Percentiles rank a stretch among this genome's conserved stretches.
Evolutionary conservation across 2,797 vertebrate species (phyloP).

Genomic region (Pseudochromis fuscus): DNA sequence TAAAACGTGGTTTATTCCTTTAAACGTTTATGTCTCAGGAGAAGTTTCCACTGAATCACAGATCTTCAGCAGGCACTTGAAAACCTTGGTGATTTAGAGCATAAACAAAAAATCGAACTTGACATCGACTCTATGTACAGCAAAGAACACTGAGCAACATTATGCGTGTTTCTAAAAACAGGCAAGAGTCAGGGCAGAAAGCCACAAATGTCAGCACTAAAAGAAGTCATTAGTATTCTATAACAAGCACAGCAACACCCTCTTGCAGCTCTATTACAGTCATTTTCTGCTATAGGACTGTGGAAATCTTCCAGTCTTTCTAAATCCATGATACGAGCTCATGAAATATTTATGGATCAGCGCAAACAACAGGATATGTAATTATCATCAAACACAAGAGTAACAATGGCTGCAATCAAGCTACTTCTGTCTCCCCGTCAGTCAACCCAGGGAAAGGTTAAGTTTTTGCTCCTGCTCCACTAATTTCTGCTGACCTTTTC

Average conservation of each 20-base stretch:
- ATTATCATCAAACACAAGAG: slow-evolving; percentile 85
- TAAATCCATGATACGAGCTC: slow-evolving; percentile 46
- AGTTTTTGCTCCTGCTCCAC: slow-evolving; percentile 63
- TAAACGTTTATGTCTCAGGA: neutral
- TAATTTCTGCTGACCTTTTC: slow-evolving; percentile 78
- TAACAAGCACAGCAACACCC: slow-evolving; percentile 15
- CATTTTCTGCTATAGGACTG: slow-evolving; percentile 28
- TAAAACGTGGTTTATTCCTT: neutral
- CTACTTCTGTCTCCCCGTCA: slow-evolving; percentile 76
- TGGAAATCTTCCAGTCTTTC: slow-evolving; percentile 35
- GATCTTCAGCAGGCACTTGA: neutral
- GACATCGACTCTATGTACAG: neutral
- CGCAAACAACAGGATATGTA: slow-evolving; percentile 82
- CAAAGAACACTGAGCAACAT: neutral
- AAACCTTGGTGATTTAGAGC: neutral
- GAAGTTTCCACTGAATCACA: neutral
- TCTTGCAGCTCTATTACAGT: neutral
- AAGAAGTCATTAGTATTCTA: slow-evolving; percentile 31
- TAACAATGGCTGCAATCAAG: slow-evolving; percentile 84
- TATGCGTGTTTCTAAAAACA: neutral
- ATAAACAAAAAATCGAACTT: neutral
- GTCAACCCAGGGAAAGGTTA: slow-evolving; percentile 74
- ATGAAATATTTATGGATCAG: slow-evolving; percentile 74
- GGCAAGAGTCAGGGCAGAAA: neutral
- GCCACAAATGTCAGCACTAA: neutral